These are phyloP conservation scores for Pangasius mekongensis DNA, from an alignment of 2,797 vertebrate genomes.

Conservation along the genomic window DNA sequence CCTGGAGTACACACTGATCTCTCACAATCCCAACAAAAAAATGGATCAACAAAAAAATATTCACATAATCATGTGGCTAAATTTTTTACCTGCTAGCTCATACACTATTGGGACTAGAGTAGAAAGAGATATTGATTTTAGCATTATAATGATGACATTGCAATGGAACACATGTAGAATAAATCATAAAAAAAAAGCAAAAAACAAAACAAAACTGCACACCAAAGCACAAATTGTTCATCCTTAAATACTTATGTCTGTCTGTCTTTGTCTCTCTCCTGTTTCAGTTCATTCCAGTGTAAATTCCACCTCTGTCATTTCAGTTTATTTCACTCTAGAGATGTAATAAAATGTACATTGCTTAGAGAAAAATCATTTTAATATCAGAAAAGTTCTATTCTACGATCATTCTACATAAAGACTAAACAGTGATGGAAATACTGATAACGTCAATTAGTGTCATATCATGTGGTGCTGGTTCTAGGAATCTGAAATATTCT, in stretches of 20 bases:
- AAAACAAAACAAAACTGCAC: not conserved
- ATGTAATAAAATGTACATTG: not conserved
- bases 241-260: not conserved
- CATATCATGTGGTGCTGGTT: not conserved
- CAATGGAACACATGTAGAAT: not conserved
- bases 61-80: not conserved
- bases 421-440: not conserved
- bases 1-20: constrained; percentile 4
- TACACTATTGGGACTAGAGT: not conserved
- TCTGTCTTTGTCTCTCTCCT: not conserved
- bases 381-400: not conserved
- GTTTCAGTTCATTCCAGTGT: not conserved
- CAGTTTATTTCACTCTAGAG: not conserved
- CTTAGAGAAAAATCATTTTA: not conserved
- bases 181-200: not conserved
- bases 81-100: not conserved
- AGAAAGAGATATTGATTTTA: not conserved
- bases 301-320: not conserved
- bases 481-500: not conserved
- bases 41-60: not conserved
- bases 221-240: not conserved
- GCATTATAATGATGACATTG: not conserved
- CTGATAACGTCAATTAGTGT: not conserved
- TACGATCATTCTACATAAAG: not conserved
- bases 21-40: not conserved